Base-by-base conservation (phyloP, 2,888 invertebrate genomes). In the Fabriciana adippe region DNA sequence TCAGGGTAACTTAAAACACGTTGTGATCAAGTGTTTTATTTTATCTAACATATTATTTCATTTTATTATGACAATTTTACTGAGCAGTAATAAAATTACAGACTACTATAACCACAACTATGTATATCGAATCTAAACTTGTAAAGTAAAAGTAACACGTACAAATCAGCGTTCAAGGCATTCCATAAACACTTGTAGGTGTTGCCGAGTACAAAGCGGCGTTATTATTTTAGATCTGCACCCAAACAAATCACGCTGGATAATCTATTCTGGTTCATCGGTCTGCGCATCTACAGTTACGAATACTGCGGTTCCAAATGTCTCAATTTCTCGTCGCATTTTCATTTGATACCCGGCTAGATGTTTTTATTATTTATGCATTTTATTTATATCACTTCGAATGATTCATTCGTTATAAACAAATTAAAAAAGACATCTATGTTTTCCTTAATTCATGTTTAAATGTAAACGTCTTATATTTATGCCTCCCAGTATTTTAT, bases 241-340 rank as follows among this genome's bases (percentile, higher is more conserved):
- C 47, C 56, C 64, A 67, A 67, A 70, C 61, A 70, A 70, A 70
- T 70, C 64, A 57, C 55, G 70, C 64, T 70, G 70, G 67, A 65
- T 67, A 65, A 65, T 70, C 70, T 70, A 70, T 70, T 70, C 64
- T 70, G 21, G 70, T 65, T 62, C 70, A 56, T 50, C 70, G 70
- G 61, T 70, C 61, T 62, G 41, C 69, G 67, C 51, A 64, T 68
- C 64, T 65, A 67, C 56, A 62, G 70, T 67, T 67, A 64, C 48
- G 47, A 61, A 51, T 51, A 53, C 55, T 67, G 70, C 21, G 60
- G 66, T 70, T 62, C 48, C 21, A 45, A 65, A 56, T 16, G 31
- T 54, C 48, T 55, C 55, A 18, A 61, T 50, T 61, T 61, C 61
- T 53, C 41, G 5, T 3, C 14, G 51, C 51, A 31, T 66, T 69